Base-by-base conservation (phyloP, 23 tunicate genomes). In the Pegea sp. region DNA sequence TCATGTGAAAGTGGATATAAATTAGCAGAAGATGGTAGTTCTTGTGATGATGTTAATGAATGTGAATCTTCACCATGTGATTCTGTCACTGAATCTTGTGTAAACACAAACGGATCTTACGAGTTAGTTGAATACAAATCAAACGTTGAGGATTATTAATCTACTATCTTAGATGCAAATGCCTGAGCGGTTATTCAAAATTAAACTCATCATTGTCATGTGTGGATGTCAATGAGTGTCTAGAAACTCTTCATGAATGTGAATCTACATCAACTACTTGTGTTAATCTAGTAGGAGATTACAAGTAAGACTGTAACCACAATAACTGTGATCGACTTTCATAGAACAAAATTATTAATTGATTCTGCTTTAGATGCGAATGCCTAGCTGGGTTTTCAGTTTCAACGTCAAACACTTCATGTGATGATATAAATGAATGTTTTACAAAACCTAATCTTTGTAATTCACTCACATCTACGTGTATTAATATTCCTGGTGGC, bases 401-500 rank as follows among this genome's bases (percentile, higher is more conserved):
- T 20, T 26, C 60, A 24, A 29, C 28, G 0, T 38, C 26, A 2
- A 51, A 30, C 0, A 32, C 31, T 18, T 26, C 33, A 5, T 71
- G 78, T 44, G 56, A 42, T 29, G 86, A 75, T 26, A 59, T 51
- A 1, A 52, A 75, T 29, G 86, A 75, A 42, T 75, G 86, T 44
- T 11, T 8, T 8, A 38, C 1, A 2, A 58, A 6, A 11, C 28
- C 34, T 20, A 29, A 25, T 29, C 38, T 30, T 0, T 75, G 86
- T 59, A 1, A 33, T 28, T 22, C 63, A n/a, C 1, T 3, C 16
- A 54, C 20, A 5, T 25, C 58, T 2, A 43, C 33, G 18, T 75
- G 86, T 27, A 53, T 32, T 13, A 65, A 75, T 29, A 53, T 60
- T 4, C 55, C 56, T 0, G 74, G 74, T 21, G 28, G 57, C 23